Evolutionary conservation across 2,888 invertebrate species (phyloP), one percentile per base, ranked within the genome.

Genomic region (Acleris holmiana): DNA sequence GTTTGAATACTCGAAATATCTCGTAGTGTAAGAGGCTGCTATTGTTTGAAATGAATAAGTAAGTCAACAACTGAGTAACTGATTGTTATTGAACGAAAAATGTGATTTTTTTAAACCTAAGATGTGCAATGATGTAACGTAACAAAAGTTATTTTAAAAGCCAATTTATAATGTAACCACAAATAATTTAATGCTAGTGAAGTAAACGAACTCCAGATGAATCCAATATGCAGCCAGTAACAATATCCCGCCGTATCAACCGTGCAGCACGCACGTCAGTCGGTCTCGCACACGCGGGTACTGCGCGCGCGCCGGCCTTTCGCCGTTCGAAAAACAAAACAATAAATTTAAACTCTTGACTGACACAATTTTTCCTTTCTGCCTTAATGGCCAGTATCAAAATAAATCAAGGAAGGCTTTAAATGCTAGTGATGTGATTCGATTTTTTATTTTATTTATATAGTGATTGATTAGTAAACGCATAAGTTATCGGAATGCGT

Each of bases 401-500:
- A 61, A 61, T 21, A 35, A 58, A 48, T 55, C 65, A n/a, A 23
- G 41, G 44, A 18, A 44, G 23, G 44, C 21, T 67, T 67, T 61
- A 67, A 66, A 68, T 1, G 69, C 67, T 71, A 67, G 67, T 68
- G 67, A 65, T 61, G 69, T 67, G 67, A 68, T 69, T 4, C 4
- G 49, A 41, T 47, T 41, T 49, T 44, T 54, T 66, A 29, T 50
- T 25, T 48, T 40, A 61, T 48, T 25, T 59, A 59, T 50, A 61
- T 46, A 25, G 10, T 19, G 40, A 63, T 58, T 56, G 47, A 66
- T 60, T 61, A 66, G 57, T 61, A 55, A 60, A 35, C 40, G 53
- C 18, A 54, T 55, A 48, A 17, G 19, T 73, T 79, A 76, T 66
- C 74, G 80, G 82, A 81, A 85, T 85, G 87, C 80, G 80, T 85